These are phyloP conservation scores for Apoderus coryli DNA, from an alignment of 2,888 invertebrate genomes.

Conservation along the genomic window DNA sequence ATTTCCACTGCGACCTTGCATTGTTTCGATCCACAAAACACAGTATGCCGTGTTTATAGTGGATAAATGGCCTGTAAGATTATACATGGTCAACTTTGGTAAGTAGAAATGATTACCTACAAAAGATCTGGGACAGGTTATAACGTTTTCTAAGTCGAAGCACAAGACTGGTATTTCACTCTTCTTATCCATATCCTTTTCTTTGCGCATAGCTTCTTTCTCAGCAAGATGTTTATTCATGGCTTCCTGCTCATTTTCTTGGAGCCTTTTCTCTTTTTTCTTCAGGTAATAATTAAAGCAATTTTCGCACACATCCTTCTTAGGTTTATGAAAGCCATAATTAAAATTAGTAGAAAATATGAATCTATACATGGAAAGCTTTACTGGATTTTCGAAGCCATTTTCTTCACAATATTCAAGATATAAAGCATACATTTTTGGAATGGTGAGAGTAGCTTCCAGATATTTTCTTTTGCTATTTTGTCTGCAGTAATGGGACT, in stretches of 20 bases:
- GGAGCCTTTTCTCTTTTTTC: constrained; percentile 9
- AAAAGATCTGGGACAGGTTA: constrained; percentile 14
- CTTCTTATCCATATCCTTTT: constrained; percentile 10
- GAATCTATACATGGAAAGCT: constrained; percentile 12
- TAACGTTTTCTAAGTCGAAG: constrained; percentile 16
- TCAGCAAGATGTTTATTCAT: constrained; percentile 10
- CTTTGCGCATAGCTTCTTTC: constrained; percentile 10
- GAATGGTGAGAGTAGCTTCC: constrained; percentile 5
- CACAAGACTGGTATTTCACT: constrained; percentile 7
- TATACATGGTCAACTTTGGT: constrained; percentile 15
- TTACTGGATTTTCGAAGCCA: constrained; percentile 8
- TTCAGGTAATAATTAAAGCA: constrained; percentile 10
- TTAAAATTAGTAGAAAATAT: constrained; percentile 15
- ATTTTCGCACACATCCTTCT: constrained; percentile 12
- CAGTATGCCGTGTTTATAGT: constrained; percentile 14
- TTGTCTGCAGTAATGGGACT: constrained; percentile 10
- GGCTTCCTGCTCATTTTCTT: constrained; percentile 8
- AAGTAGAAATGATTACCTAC: constrained; percentile 14
- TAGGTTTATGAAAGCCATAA: constrained; percentile 14
- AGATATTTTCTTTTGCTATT: constrained; percentile 9
- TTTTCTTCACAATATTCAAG: constrained; percentile 12
- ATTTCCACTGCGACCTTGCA: constrained; percentile 15
- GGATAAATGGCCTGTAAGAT: constrained; percentile 15
- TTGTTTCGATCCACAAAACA: constrained; percentile 14
- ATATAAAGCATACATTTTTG: constrained; percentile 9